Base-by-base conservation (phyloP, 1,140 invertebrate species). In the Liolophura sinensis region DNA sequence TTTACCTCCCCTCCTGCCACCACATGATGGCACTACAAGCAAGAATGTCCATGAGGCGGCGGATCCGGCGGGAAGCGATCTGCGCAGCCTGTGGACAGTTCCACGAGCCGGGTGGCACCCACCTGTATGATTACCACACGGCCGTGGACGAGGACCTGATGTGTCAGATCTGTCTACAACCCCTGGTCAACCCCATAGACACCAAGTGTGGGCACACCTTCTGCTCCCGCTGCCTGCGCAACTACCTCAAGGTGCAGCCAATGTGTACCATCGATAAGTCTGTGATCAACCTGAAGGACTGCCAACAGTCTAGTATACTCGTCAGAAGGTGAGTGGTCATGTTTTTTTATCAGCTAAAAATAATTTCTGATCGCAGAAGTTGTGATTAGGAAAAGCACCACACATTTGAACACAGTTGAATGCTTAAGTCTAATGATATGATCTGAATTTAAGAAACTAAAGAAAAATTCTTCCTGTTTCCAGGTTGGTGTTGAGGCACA, bases 151-250 rank as follows among this genome's bases (percentile, higher is more conserved):
- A 87, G 67, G 86, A 87, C 65, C 73, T 87, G 24, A 85, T 82
- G 67, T 87, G 86, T 69, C 84, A 86, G 65, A 85, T 87, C 47
- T 87, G 87, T 65, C 79, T 87, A 9, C 86, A 83, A 68, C 82
- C 82, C 4, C 66, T 84, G 24, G 81, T 84, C 22, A 82, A 81
- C 67, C 82, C 82, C 6, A 63, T 84, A 27, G 86, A 88, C 76
- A 86, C 86, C 12, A 83, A 82, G 62, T 88, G 87, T 71, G 86
- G 86, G 62, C 86, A 87, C 69, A 88, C 87, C 25, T 87, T 86
- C 76, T 88, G 87, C 72, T 77, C 83, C 14, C 70, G 78, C 46
- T 86, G 85, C 66, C 69, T 86, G 18, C 77, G 78, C 59, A 84
- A 79, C 76, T 85, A 85, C 75, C 76, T 86, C 25, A 75, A 73